These are phyloP conservation scores for Ips nitidus DNA, from an alignment of 1,140 invertebrate species.

Conservation along the genomic window DNA sequence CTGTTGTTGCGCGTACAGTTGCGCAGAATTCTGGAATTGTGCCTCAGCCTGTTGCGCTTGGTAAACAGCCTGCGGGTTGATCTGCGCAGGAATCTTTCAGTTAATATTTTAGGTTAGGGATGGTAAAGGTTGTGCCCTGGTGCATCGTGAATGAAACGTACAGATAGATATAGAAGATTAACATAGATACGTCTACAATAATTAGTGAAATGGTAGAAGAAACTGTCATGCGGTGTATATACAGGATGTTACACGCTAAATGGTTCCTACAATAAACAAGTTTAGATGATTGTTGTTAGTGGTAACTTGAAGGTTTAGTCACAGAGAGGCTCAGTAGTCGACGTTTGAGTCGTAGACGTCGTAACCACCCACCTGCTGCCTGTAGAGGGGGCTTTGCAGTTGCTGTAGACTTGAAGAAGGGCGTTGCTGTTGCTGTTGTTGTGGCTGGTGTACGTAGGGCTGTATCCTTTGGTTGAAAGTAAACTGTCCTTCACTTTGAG, in stretches of 20 bases:
- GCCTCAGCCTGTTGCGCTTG: constrained; percentile 70
- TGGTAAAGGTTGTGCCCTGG: background rate
- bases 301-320: background rate
- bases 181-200: too few relatives aligned
- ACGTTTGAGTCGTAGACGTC: constrained; percentile 26
- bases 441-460: constrained; percentile 66
- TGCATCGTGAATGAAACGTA: background rate
- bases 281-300: background rate
- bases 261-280: too few relatives aligned
- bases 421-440: constrained; percentile 48
- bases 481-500: constrained; percentile 70
- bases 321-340: constrained; percentile 13
- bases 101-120: background rate
- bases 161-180: too few relatives aligned
- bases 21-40: constrained; percentile 70
- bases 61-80: constrained; percentile 61
- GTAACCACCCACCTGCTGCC: constrained; percentile 39
- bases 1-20: constrained; percentile 72
- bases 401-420: constrained; percentile 52
- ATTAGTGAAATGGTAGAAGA: too few relatives aligned
- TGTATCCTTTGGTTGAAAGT: constrained; percentile 72
- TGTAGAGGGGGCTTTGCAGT: constrained; percentile 54
- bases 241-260: too few relatives aligned
- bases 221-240: too few relatives aligned
- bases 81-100: background rate